A percentile compares a stretch with the other conserved stretches of the same genome.
These are phyloP conservation scores for Bombus cullumanus DNA, from an alignment of 1,140 invertebrate species.

Conservation along the genomic window DNA sequence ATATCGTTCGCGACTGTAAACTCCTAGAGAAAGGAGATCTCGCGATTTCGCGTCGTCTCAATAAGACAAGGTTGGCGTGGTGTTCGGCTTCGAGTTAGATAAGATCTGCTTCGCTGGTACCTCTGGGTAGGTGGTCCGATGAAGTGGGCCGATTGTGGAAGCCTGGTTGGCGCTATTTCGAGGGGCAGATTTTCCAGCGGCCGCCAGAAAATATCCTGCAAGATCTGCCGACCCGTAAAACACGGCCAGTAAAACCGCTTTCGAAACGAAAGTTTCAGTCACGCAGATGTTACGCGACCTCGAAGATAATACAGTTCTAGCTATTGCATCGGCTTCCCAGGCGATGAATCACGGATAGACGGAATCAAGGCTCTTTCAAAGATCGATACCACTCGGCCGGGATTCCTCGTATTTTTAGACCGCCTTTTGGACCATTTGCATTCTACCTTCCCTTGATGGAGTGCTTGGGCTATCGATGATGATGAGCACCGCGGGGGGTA, in stretches of 20 bases:
- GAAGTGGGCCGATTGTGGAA: slow-evolving; percentile 52
- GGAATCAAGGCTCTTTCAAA: slow-evolving; percentile 46
- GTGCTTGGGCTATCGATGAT: neutral
- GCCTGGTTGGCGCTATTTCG: slow-evolving; percentile 54
- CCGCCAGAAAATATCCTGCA: slow-evolving; percentile 60
- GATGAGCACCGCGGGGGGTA: neutral
- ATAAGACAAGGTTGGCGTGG: slow-evolving; percentile 33
- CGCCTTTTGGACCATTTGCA: slow-evolving; percentile 42
- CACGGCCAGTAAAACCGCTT: slow-evolving; percentile 39
- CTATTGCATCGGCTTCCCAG: slow-evolving; percentile 60
- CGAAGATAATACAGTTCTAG: slow-evolving; percentile 65
- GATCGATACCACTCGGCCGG: slow-evolving; percentile 38
- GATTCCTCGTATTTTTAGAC: slow-evolving; percentile 26
- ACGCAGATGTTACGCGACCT: slow-evolving; percentile 64
- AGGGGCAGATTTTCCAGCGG: slow-evolving; percentile 45
- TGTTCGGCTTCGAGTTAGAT: slow-evolving; percentile 34
- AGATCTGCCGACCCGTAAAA: slow-evolving; percentile 49
- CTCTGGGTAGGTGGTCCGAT: slow-evolving; percentile 45
- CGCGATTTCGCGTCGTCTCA: slow-evolving; percentile 8
- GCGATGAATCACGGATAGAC: slow-evolving; percentile 62
- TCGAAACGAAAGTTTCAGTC: slow-evolving; percentile 54
- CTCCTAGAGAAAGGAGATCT: neutral
- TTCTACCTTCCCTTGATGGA: neutral
- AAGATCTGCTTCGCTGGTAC: slow-evolving; percentile 50
- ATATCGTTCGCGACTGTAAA: neutral